Conservation (phyloP, 2,888 invertebrate species). For the Chrysolina oricalcia region DNA sequence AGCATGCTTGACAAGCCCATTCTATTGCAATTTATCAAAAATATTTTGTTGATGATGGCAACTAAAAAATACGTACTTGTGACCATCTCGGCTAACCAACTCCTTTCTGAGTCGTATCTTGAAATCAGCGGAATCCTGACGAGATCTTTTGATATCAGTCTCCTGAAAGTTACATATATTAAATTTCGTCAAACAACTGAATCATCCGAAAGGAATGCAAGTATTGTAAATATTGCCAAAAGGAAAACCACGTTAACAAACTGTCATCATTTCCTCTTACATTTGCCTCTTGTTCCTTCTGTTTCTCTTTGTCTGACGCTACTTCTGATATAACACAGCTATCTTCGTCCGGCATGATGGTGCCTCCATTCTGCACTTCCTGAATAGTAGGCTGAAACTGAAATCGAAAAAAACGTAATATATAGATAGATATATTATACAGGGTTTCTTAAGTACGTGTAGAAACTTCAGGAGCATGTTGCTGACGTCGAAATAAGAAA, state of each 20-base stretch:
- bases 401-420: slow-evolving; percentile 24
- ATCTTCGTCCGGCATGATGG: slow-evolving; percentile 70
- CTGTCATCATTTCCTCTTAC: slow-evolving; percentile 54
- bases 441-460: too few species aligned
- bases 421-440: too few species aligned
- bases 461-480: too few species aligned
- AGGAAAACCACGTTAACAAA: slow-evolving; percentile 7
- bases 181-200: too few species aligned
- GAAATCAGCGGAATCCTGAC: slow-evolving; percentile 86
- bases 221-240: too few species aligned
- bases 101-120: slow-evolving; percentile 87
- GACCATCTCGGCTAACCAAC: slow-evolving; percentile 87
- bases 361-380: slow-evolving; percentile 72
- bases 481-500: too few species aligned
- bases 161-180: slow-evolving; percentile 53
- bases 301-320: slow-evolving; percentile 68
- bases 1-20: too few species aligned
- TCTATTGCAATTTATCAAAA: too few species aligned
- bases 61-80: slow-evolving; percentile 76
- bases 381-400: slow-evolving; percentile 68
- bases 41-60: too few species aligned
- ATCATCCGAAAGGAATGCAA: too few species aligned
- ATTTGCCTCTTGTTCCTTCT: slow-evolving; percentile 69
- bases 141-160: slow-evolving; percentile 73
- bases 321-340: slow-evolving; percentile 71